phyloP scores from a whole-genome alignment of 2,797 vertebrate genomes.

The Hypotaenidia okinawae region DNA sequence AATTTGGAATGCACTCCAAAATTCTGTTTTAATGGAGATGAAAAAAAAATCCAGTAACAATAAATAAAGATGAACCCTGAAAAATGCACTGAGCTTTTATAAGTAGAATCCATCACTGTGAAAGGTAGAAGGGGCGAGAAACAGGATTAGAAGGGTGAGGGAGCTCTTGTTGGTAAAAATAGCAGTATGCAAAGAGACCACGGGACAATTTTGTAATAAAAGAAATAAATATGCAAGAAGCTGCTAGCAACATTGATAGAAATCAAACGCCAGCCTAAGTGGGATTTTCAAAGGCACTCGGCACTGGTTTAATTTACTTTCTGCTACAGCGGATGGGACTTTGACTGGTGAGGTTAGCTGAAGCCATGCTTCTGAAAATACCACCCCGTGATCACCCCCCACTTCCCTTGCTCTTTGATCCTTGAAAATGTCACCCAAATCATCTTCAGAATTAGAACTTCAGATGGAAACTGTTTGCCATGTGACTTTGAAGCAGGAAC shows the following conservation, averaged over 20 bases:
- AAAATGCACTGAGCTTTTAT: not conserved
- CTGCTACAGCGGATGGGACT: not conserved
- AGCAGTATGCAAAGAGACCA: not conserved
- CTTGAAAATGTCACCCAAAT: not conserved
- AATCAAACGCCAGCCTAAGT: constrained; percentile 10
- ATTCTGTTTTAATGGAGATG: not conserved
- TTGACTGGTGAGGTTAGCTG: not conserved
- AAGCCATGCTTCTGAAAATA: not conserved
- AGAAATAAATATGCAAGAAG: not conserved
- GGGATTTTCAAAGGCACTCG: not conserved
- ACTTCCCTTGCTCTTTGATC: not conserved
- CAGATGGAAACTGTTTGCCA: not conserved
- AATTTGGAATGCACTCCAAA: not conserved
- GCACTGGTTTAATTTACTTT: not conserved
- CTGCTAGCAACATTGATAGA: not conserved
- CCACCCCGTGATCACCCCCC: not conserved
- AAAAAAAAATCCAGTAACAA: not conserved
- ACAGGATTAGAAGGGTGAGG: not conserved
- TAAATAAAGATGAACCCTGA: not conserved
- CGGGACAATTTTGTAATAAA: not conserved
- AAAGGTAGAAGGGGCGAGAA: not conserved
- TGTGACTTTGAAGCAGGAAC: not conserved
- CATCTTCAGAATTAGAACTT: not conserved
- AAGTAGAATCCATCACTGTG: not conserved
- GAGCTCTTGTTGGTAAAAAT: not conserved